Conservation (phyloP, 2,113 vertebrate genomes). For the Eublepharis macularius region DNA sequence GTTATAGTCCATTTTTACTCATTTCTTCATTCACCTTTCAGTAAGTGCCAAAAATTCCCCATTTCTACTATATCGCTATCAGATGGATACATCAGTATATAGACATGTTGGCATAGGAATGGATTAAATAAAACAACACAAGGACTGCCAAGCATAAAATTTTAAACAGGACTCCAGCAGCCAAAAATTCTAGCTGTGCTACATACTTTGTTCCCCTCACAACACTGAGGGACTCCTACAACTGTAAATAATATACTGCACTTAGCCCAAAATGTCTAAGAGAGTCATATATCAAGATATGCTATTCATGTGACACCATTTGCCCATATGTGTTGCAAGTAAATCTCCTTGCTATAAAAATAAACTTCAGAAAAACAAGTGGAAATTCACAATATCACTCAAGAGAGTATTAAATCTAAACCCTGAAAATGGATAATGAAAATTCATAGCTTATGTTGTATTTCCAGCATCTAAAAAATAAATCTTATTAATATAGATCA, state of each 20-base stretch:
- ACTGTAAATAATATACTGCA: constrained; percentile 54
- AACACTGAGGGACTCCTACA: constrained; percentile 52
- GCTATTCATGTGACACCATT: constrained; percentile 51
- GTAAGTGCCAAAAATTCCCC: not conserved
- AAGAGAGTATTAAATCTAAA: constrained; percentile 63
- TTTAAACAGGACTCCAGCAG: constrained; percentile 26
- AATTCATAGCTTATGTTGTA: constrained; percentile 60
- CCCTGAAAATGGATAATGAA: constrained; percentile 45
- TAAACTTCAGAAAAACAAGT: constrained; percentile 57
- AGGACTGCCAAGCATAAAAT: not conserved
- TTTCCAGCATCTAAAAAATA: constrained; percentile 57
- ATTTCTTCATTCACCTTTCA: not conserved
- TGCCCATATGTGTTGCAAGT: constrained; percentile 59
- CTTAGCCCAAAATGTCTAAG: constrained; percentile 59
- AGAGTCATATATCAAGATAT: constrained; percentile 49
- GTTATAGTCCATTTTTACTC: not conserved
- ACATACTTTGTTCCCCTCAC: constrained; percentile 40
- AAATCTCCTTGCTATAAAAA: constrained; percentile 66
- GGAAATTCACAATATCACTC: constrained; percentile 62
- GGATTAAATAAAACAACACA: not conserved
- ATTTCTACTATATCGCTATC: not conserved
- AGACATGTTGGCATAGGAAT: not conserved
- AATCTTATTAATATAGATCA: constrained; percentile 40
- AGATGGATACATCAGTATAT: not conserved
- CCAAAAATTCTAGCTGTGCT: constrained; percentile 39